Base-by-base conservation (phyloP, 2,888 invertebrate genomes). In the Himalopsyche tibetana region DNA sequence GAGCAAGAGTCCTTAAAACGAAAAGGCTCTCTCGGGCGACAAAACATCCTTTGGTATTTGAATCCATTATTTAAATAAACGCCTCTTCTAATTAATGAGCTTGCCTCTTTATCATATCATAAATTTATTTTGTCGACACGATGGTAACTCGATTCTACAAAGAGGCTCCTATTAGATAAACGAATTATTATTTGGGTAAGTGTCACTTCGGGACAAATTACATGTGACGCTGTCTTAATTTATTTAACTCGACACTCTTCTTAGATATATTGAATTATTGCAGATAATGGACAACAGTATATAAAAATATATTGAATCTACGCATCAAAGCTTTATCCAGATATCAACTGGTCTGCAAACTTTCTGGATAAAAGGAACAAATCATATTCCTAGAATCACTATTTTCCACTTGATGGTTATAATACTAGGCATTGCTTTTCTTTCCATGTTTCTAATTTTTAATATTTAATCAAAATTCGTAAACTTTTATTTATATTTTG, bases 31-130 rank as follows among this genome's bases (percentile, higher is more conserved):
- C 28, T 28, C 28, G 2, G 28, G 28, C 63, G 63, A 19, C 63
- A 63, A 63, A 63, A 63, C 19, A 63, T 63, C 28, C 19, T 63
- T 0, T 63, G 8, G n/a, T 63, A 63, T 63, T 63, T 63, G 19
- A 63, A 63, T 63, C 63, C 63, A 63, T 63, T 63, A 63, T 63
- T 63, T 63, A 63, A 63, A 63, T 63, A 63, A 19, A 28, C 63
- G 63, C 11, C 28, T 28, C 63, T 19, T 19, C 28, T 63, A 63
- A 63, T 63, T 63, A 63, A 63, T 63, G 19, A 63, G 63, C 63
- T 19, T 11, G 63, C 28, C 63, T 63, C 63, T 28, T 63, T 63
- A 63, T 63, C n/a, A 63, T 63, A 63, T 6, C 15, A 63, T 5
- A 63, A 63, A 63, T 63, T 63, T 6, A 63, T 63, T 63, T 9